Evolutionary conservation across 2,797 vertebrate genomes (phyloP), one percentile per base, ranked within the genome.

Genomic region (Mormyrops attenuatus): DNA sequence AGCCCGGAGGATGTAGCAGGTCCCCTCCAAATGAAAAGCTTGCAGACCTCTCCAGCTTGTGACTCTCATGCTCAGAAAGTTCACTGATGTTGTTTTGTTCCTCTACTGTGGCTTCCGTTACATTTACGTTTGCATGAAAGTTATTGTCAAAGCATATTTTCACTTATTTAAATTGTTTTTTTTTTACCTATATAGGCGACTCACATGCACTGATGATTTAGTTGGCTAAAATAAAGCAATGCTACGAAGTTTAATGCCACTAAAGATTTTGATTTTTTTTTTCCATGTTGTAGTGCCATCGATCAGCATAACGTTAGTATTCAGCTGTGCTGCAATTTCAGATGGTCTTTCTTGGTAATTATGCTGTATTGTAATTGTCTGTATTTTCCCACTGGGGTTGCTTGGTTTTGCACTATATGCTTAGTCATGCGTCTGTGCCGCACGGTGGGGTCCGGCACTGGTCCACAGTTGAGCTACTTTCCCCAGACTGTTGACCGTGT

Each of bases 41-140:
- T 44, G 44, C 17, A 22, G 41, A 49, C 80, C 44, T 84, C 13
- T n/a, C 41, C 41, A 49, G 90, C 88, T 87, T 90, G 89, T 63
- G 82, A 82, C 89, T 88, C 88, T 53, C 85, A 57, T 73, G 17
- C 50, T 69, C 82, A 88, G 88, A 87, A 88, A 87, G 63, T 87
- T 88, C 89, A 88, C 88, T 85, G 88, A 89, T 77, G 88, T 92
- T 89, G 89, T 50, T 86, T 38, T 2, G 9, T 85, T 22, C 20
- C n/a, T 52, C 26, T 13, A 49, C 8, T 85, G 44, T 13, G 11
- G n/a, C 22, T 52, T 49, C 44, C 11, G n/a, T 52, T 52, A 52
- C 22, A 50, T 50, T 13, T 11, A 50, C n/a, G 7, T 52, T 26
- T 85, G 26, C 82, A 85, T 0, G 47, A 9, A 5, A 1, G 38